Percentiles rank a stretch among this genome's conserved stretches.
Conservation (phyloP, 2,888 invertebrate species). For the Alloplasta piceator region DNA sequence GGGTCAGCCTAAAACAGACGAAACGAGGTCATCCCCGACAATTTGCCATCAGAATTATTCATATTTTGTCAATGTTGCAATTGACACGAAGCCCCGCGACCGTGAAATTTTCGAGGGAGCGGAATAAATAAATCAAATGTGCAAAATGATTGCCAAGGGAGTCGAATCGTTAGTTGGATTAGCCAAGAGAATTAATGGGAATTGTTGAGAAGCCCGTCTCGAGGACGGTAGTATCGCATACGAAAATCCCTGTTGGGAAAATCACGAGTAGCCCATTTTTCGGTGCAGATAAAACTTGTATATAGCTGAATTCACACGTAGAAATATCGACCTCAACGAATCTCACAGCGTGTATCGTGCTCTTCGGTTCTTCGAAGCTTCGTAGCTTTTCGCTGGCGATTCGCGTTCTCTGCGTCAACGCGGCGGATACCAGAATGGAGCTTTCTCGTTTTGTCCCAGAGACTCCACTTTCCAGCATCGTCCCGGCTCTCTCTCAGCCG, state of each 20-base stretch:
- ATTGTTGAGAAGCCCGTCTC: too few species aligned
- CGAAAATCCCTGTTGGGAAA: constrained; percentile 6
- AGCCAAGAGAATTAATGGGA: not conserved
- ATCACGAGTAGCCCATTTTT: not conserved
- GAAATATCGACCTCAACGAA: constrained; percentile 44
- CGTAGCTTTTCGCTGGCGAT: constrained; percentile 10
- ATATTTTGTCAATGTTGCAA: too few species aligned
- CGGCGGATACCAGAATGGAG: not conserved
- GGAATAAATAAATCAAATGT: too few species aligned
- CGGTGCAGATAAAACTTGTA: constrained; percentile 30
- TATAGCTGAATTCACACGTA: constrained; percentile 20
- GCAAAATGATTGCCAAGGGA: too few species aligned
- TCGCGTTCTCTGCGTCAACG: not conserved
- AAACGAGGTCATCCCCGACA: too few species aligned
- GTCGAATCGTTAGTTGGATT: too few species aligned
- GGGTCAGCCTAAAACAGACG: too few species aligned
- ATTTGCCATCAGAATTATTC: too few species aligned
- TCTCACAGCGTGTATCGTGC: constrained; percentile 15
- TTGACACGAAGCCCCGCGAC: too few species aligned
- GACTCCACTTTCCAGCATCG: too few species aligned
- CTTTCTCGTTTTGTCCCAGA: not conserved
- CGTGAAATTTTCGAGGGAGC: too few species aligned
- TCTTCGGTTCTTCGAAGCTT: constrained; percentile 24
- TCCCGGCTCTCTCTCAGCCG: too few species aligned
- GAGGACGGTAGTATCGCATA: not conserved